Evolutionary conservation across 2,113 vertebrate genomes (phyloP).

Genomic region (Daubentonia madagascariensis): DNA sequence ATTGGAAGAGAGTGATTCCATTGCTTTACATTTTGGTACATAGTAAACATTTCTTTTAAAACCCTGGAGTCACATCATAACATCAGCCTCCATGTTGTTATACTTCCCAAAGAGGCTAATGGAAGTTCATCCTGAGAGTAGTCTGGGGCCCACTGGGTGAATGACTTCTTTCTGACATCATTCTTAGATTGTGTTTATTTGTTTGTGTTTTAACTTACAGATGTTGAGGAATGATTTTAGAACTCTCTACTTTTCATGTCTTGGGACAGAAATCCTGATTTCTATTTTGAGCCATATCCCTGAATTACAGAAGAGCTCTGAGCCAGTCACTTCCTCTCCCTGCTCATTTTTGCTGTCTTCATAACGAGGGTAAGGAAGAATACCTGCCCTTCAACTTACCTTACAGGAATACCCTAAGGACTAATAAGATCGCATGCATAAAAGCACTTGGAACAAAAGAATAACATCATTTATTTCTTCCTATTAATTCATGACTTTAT

Average conservation of each 20-base stretch:
- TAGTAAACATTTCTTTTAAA: background rate
- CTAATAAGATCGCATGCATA: background rate
- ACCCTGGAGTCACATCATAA: background rate
- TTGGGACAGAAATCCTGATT: background rate
- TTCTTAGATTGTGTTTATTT: background rate
- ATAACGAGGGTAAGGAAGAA: background rate
- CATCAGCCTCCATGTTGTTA: background rate
- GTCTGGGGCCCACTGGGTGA: background rate
- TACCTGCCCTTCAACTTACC: background rate
- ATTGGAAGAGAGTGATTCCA: conserved; percentile 7
- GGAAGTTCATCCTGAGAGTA: background rate
- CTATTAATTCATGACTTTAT: background rate
- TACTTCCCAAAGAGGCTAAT: background rate
- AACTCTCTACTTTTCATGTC: background rate
- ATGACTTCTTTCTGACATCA: background rate
- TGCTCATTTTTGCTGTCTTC: background rate
- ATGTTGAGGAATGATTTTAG: background rate
- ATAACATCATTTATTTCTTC: conserved; percentile 48
- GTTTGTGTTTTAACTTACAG: background rate
- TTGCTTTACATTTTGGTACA: background rate
- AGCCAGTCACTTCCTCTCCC: background rate
- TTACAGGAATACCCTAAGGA: background rate
- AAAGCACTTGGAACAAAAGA: conserved; percentile 33
- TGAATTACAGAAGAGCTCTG: background rate
- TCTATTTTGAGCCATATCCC: background rate